Conservation (phyloP, 2,888 invertebrate species). For the Erebia ligea region DNA sequence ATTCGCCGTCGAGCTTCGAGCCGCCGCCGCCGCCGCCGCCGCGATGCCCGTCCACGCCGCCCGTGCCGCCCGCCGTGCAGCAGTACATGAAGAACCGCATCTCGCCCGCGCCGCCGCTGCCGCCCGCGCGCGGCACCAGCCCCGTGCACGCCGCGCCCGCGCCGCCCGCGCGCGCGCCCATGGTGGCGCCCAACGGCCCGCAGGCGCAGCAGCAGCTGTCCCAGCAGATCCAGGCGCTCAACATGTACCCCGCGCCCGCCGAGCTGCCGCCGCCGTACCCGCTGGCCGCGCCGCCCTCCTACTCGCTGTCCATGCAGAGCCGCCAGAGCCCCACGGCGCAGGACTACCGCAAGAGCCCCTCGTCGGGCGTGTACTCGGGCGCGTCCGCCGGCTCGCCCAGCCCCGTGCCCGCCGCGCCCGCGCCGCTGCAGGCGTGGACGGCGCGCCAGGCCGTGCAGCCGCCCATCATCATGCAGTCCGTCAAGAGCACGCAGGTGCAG, state of each 20-base stretch:
- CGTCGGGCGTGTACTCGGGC: slow-evolving; percentile 93
- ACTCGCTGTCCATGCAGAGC: slow-evolving; percentile 93
- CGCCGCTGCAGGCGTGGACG: slow-evolving; percentile 92
- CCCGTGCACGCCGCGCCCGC: slow-evolving; percentile 86
- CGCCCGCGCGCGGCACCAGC: slow-evolving; percentile 87
- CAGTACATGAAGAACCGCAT: slow-evolving; percentile 83
- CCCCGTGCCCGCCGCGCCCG: slow-evolving; percentile 89
- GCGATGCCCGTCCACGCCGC: slow-evolving; percentile 87
- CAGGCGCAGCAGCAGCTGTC: slow-evolving; percentile 93
- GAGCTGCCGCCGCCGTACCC: slow-evolving; percentile 88
- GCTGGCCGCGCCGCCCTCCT: slow-evolving; percentile 90
- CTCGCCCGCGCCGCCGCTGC: slow-evolving; percentile 85
- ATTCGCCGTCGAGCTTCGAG: slow-evolving; percentile 86
- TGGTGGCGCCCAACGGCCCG: slow-evolving; percentile 92
- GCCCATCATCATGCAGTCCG: slow-evolving; percentile 98
- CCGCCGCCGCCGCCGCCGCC: slow-evolving; percentile 91
- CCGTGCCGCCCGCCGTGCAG: slow-evolving; percentile 85
- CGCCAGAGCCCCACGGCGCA: slow-evolving; percentile 93
- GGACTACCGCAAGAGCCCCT: slow-evolving; percentile 93
- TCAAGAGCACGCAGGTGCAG: slow-evolving; percentile 97
- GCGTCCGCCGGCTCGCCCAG: slow-evolving; percentile 93
- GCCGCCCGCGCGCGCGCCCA: slow-evolving; percentile 86
- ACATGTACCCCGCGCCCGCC: slow-evolving; percentile 86
- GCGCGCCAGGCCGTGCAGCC: slow-evolving; percentile 95
- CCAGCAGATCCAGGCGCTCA: slow-evolving; percentile 94